phyloP scores from a whole-genome alignment of 1,140 invertebrate species.

The Arion vulgaris region DNA sequence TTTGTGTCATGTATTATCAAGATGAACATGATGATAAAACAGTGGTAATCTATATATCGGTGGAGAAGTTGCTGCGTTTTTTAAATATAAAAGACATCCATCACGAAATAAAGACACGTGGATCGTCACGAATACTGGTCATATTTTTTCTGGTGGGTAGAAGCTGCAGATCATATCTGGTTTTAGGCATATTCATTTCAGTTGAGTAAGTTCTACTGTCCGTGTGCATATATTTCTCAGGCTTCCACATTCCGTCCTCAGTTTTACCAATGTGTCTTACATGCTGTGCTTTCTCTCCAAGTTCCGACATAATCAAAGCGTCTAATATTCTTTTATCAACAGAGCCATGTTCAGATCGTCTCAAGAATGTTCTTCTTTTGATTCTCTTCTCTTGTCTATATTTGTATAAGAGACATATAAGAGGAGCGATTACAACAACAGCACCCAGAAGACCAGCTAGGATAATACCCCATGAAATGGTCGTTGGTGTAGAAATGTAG shows the following conservation, averaged over 20 bases:
- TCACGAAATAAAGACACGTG: conserved; percentile 3
- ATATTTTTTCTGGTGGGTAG: neutral
- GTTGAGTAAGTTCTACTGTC: neutral
- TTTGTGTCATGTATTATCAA: too few species aligned
- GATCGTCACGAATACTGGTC: conserved; percentile 2
- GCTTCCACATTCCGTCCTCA: neutral
- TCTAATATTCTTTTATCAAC: conserved; percentile 58
- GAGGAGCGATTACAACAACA: conserved; percentile 60
- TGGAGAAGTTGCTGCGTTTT: too few species aligned
- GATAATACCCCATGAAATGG: conserved; percentile 56
- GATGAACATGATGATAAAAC: too few species aligned
- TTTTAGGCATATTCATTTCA: neutral
- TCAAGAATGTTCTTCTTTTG: conserved; percentile 40
- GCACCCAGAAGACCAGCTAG: conserved; percentile 54
- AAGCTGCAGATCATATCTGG: conserved; percentile 25
- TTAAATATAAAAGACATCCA: too few species aligned
- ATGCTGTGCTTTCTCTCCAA: conserved; percentile 43
- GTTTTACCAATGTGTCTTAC: neutral
- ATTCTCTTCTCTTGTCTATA: conserved; percentile 48
- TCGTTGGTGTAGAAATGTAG: conserved; percentile 18
- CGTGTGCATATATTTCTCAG: neutral
- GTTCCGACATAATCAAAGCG: conserved; percentile 59
- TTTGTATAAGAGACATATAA: conserved; percentile 61
- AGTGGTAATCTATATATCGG: too few species aligned
- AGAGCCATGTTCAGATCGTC: conserved; percentile 39